phyloP scores from a whole-genome alignment of 2,888 invertebrate genomes.

The Stenurella melanura region DNA sequence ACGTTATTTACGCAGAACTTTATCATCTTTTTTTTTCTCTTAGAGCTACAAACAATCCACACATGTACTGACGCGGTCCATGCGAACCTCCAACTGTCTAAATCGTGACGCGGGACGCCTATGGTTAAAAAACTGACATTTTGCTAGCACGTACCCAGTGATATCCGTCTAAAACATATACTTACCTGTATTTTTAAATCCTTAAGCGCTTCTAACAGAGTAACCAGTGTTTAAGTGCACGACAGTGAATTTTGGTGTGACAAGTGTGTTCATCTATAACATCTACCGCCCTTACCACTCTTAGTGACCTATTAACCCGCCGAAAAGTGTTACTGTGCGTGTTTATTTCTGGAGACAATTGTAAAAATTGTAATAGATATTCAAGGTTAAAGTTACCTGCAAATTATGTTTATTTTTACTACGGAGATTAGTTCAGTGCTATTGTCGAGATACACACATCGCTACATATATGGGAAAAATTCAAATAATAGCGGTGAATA shows the following conservation, averaged over 20 bases:
- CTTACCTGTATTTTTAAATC: conserved; percentile 40
- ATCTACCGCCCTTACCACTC: conserved; percentile 14
- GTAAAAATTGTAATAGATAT: background rate
- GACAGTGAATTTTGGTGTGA: conserved; percentile 19
- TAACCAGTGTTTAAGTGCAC: conserved; percentile 20
- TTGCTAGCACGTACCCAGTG: conserved; percentile 44
- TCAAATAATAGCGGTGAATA: background rate
- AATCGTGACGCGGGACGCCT: conserved; percentile 41
- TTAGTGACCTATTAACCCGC: background rate
- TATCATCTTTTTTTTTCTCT: too few species aligned
- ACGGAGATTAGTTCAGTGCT: background rate
- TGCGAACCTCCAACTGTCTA: background rate
- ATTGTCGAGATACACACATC: background rate
- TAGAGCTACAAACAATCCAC: background rate
- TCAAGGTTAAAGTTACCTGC: conserved; percentile 19
- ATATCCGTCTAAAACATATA: conserved; percentile 47
- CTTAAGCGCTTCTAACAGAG: conserved; percentile 18
- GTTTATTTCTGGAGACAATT: conserved; percentile 12
- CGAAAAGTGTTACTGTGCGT: conserved; percentile 23
- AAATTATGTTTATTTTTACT: conserved; percentile 30
- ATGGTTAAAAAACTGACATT: conserved; percentile 51
- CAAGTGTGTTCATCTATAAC: conserved; percentile 5
- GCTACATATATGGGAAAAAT: conserved; percentile 7
- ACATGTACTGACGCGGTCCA: background rate
- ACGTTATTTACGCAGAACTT: too few species aligned